Percentiles rank a stretch among this genome's conserved stretches.
These are phyloP conservation scores for Ecliptopera silaceata DNA, from an alignment of 2,888 invertebrate genomes.

Conservation along the genomic window DNA sequence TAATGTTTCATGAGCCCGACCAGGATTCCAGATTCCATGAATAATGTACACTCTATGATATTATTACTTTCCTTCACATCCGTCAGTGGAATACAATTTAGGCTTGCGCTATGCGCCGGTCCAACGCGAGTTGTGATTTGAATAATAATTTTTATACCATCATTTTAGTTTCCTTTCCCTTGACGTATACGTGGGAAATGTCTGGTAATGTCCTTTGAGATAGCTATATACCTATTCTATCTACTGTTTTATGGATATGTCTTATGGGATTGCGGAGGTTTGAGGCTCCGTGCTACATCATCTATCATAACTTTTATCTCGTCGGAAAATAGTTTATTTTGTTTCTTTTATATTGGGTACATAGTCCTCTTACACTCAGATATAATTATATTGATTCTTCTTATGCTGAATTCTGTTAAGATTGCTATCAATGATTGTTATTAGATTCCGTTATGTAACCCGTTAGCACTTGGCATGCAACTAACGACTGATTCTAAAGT, in stretches of 20 bases:
- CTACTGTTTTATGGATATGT: conserved; percentile 39
- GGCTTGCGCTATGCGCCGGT: conserved; percentile 71
- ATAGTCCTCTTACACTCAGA: background rate
- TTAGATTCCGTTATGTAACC: conserved; percentile 36
- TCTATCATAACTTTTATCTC: conserved; percentile 19
- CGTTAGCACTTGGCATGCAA: conserved; percentile 37
- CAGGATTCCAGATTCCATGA: conserved; percentile 22
- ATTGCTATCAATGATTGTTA: conserved; percentile 26
- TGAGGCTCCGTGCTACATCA: conserved; percentile 10
- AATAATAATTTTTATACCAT: conserved; percentile 79
- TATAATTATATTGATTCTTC: background rate
- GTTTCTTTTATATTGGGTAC: background rate
- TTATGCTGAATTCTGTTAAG: background rate
- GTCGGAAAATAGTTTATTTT: conserved; percentile 6
- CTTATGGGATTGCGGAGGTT: conserved; percentile 29
- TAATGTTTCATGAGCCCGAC: conserved; percentile 14
- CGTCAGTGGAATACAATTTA: conserved; percentile 76
- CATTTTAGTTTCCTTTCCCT: conserved; percentile 79
- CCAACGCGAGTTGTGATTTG: conserved; percentile 74
- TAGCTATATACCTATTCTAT: conserved; percentile 47
- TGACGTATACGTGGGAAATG: conserved; percentile 76
- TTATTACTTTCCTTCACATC: conserved; percentile 71
- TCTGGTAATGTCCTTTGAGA: conserved; percentile 68
- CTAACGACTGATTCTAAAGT: conserved; percentile 34
- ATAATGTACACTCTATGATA: conserved; percentile 49